These are phyloP conservation scores for Ochlodes sylvanus DNA, from an alignment of 2,888 invertebrate genomes.

Conservation along the genomic window DNA sequence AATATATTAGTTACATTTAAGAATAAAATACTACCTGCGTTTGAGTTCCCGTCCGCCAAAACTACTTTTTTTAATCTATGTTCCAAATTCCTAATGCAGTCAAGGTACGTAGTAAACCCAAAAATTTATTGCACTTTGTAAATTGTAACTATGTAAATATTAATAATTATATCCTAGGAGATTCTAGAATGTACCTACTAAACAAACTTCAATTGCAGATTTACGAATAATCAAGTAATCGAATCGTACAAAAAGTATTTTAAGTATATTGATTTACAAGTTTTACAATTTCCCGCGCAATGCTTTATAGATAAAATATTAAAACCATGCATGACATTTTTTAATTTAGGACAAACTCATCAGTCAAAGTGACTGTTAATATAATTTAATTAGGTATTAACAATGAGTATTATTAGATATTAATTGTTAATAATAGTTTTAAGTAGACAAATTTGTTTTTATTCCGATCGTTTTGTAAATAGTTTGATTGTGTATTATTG, in stretches of 20 bases:
- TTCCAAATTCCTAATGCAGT: too few species aligned
- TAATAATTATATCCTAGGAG: not conserved
- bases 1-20: too few species aligned
- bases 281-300: slow-evolving; percentile 1
- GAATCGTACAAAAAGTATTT: not conserved
- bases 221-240: not conserved
- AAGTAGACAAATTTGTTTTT: slow-evolving; percentile 68
- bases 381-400: slow-evolving; percentile 60
- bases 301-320: not conserved
- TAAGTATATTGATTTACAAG: not conserved
- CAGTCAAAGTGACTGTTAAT: slow-evolving; percentile 46
- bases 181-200: not conserved
- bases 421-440: slow-evolving; percentile 60
- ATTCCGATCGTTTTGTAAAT: slow-evolving; percentile 46
- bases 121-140: too few species aligned
- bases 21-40: too few species aligned
- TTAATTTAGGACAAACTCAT: slow-evolving; percentile 47
- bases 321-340: slow-evolving; percentile 33
- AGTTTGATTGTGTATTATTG: slow-evolving; percentile 44
- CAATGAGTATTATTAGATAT: slow-evolving; percentile 72
- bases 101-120: too few species aligned
- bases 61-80: too few species aligned
- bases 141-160: too few species aligned
- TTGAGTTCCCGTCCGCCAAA: too few species aligned
- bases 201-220: not conserved